Evolutionary conservation across 1,140 invertebrate genomes (phyloP), one percentile per base, ranked within the genome.

Genomic region (Caerostris darwini): DNA sequence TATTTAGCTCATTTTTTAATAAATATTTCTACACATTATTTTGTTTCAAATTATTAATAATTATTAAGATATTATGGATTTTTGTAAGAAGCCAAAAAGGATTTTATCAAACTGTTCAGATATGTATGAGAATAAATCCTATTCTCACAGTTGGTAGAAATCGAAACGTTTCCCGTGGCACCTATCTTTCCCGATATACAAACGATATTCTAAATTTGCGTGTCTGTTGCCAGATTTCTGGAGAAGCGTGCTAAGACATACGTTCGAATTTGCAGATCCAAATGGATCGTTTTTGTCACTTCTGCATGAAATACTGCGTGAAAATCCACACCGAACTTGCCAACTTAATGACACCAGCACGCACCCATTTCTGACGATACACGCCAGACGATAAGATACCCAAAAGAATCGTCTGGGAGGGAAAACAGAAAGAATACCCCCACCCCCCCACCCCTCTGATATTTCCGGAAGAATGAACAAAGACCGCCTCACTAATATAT

Each of bases 321-420:
- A 87, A 87, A 87, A 87, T 61, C 56, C 85, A 87, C 85, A 87
- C 85, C 58, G 85, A 87, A 59, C 58, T 59, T 50, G 85, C 59
- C 59, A 87, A 50, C 50, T 87, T 64, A 61, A 59, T 87, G 85
- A 53, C 85, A 59, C 85, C 57, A 57, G 57, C 54, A 85, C 82
- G 82, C 82, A 85, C 54, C 82, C 50, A 77, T 34, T 77, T 77
- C 71, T 77, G 34, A 77, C 71, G 71, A 64, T 64, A 64, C 61
- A 7, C n/a, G 61, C 34, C 19, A 77, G 69, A 53, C 69, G 69
- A 77, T 77, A 77, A 17, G 12, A 12, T 10, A 34, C 3, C 34
- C 34, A 34, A 71, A 71, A 34, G 7, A 77, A 77, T 77, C 71
- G 71, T 77, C 53, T 53, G 71, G 71, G 19, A 77, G 14, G 69